A percentile compares a stretch with the other conserved stretches of the same genome.
These are phyloP conservation scores for Halcyon smyrnensis DNA, from an alignment of 2,797 vertebrate genomes.

Conservation along the genomic window DNA sequence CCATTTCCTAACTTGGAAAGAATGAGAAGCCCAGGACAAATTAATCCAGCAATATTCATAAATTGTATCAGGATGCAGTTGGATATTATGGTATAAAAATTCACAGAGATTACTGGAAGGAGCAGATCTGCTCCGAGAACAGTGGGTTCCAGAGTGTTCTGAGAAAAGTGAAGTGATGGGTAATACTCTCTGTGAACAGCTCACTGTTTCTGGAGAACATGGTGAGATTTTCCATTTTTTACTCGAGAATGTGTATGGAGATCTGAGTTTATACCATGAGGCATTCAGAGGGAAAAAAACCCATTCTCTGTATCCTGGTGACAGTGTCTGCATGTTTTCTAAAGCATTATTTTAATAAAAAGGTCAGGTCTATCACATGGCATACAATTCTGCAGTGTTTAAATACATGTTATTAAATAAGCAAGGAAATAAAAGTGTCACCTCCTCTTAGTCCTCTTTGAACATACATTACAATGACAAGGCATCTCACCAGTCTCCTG, in stretches of 20 bases:
- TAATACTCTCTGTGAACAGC: neutral
- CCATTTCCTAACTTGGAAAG: neutral
- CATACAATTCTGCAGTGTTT: conserved; percentile 15
- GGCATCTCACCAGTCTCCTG: neutral
- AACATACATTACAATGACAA: neutral
- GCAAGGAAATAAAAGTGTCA: neutral
- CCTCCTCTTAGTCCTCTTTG: conserved; percentile 11
- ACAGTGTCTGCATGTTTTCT: conserved; percentile 35
- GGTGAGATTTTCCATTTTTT: neutral
- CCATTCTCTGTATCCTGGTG: neutral
- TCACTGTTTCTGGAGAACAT: neutral
- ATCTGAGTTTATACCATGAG: neutral
- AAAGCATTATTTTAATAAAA: conserved; percentile 52
- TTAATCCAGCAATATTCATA: neutral
- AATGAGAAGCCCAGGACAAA: neutral
- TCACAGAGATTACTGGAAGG: neutral
- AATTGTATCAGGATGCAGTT: neutral
- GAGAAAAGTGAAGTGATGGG: neutral
- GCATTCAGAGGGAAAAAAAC: neutral
- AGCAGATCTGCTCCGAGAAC: neutral
- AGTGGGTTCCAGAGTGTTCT: no score
- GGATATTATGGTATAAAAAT: neutral
- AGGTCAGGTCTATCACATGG: conserved; percentile 4
- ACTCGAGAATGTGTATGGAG: neutral
- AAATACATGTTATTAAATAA: conserved; percentile 43